phyloP scores from a whole-genome alignment of 2,888 invertebrate species.

The Cerastis leucographa region DNA sequence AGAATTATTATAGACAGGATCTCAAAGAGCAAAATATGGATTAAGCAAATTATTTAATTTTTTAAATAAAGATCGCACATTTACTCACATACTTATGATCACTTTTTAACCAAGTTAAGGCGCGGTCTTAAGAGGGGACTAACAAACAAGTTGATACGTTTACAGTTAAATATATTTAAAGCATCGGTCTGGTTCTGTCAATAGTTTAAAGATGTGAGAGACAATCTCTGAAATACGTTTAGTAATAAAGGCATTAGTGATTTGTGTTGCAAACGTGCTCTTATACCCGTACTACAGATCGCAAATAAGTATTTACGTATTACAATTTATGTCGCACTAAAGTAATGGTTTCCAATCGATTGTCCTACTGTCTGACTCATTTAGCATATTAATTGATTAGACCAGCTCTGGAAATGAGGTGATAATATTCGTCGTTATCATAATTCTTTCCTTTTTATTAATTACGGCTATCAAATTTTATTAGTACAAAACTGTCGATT shows the following conservation, averaged over 20 bases:
- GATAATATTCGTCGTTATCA: neutral
- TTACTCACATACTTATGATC: neutral
- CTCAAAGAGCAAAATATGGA: neutral
- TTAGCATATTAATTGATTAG: slow-evolving; percentile 2
- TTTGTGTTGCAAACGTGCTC: neutral
- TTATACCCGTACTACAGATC: neutral
- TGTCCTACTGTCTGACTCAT: slow-evolving; percentile 3
- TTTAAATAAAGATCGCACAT: neutral
- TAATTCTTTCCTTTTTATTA: neutral
- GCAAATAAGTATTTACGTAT: neutral
- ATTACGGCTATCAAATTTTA: neutral
- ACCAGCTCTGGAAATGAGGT: neutral
- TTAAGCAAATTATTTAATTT: too few relatives aligned
- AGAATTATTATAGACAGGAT: neutral
- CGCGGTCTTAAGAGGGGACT: too few relatives aligned
- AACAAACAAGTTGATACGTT: too few relatives aligned
- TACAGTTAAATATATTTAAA: too few relatives aligned
- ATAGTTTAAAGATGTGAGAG: neutral
- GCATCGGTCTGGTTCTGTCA: too few relatives aligned
- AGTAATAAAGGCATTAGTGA: neutral
- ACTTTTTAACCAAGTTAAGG: neutral
- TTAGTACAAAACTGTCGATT: neutral
- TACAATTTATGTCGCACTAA: neutral
- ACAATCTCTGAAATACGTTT: neutral
- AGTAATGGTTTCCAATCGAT: neutral